Percentiles rank a stretch among this genome's conserved stretches.
Conservation (phyloP, 2,797 vertebrate species). For the Hephaestus fuliginosus region DNA sequence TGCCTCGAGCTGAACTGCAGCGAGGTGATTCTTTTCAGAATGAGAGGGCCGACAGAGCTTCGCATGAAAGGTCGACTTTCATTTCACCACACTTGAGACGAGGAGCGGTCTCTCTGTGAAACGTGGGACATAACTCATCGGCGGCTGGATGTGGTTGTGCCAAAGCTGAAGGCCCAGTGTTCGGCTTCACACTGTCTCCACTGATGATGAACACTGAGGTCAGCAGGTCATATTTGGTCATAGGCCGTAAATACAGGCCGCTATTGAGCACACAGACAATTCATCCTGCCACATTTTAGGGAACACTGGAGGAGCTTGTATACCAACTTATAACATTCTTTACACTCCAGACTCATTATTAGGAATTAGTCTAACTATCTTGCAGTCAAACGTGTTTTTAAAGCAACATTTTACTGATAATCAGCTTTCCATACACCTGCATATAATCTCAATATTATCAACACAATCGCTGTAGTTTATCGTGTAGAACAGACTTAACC, state of each 20-base stretch:
- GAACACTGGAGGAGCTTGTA: conserved; percentile 15
- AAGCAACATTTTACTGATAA: not conserved
- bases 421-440: not conserved
- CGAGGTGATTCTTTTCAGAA: conserved; percentile 23
- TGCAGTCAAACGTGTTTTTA: not conserved
- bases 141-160: conserved; percentile 38
- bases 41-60: conserved; percentile 14
- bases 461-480: too few relatives aligned
- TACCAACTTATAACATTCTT: not conserved
- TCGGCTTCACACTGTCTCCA: conserved; percentile 70
- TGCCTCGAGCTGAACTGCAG: conserved; percentile 1
- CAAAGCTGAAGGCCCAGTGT: conserved; percentile 62
- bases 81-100: conserved; percentile 27
- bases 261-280: conserved; percentile 55
- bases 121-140: conserved; percentile 34
- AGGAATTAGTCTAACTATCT: not conserved
- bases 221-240: conserved; percentile 64
- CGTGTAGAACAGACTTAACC: too few relatives aligned
- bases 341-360: not conserved
- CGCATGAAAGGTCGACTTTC: conserved; percentile 33
- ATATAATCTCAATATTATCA: too few relatives aligned
- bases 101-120: conserved; percentile 31
- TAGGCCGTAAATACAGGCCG: conserved; percentile 42
- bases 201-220: conserved; percentile 70
- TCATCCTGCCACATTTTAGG: not conserved